Percentiles rank a stretch among this genome's conserved stretches.
Evolutionary conservation across 2,113 vertebrate species (phyloP).

Genomic region (Microtus richardsoni): DNA sequence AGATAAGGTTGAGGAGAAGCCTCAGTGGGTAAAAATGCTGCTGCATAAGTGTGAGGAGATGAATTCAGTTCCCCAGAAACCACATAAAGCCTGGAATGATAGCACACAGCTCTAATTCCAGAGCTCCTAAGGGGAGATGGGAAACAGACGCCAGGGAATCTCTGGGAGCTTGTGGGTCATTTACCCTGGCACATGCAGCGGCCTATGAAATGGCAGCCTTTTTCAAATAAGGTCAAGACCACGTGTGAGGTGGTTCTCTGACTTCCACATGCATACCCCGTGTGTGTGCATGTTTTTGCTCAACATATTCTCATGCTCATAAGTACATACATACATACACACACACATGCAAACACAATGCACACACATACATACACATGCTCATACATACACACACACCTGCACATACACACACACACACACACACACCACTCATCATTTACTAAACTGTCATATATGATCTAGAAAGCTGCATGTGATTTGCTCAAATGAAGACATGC

Average conservation of each 20-base stretch:
- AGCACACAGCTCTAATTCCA: not conserved
- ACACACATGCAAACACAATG: not conserved
- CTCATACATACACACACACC: not conserved
- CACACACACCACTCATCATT: not conserved
- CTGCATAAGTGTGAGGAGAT: not conserved
- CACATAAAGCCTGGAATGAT: not conserved
- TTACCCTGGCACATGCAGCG: not conserved
- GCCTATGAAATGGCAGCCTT: not conserved
- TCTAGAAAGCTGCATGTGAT: not conserved
- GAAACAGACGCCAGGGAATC: not conserved
- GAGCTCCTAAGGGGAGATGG: no score
- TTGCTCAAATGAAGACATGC: not conserved
- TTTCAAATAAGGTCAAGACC: not conserved
- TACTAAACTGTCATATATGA: not conserved
- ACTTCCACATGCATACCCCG: not conserved
- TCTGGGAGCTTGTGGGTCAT: not conserved
- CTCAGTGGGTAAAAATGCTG: no score
- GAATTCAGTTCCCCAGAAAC: not conserved
- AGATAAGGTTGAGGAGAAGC: not conserved
- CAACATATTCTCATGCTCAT: not conserved
- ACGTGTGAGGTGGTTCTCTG: not conserved
- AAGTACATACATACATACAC: not conserved
- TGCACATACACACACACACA: not conserved
- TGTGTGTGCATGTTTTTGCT: not conserved
- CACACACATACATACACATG: not conserved